Percentiles rank a stretch among this genome's conserved stretches.
Conservation (phyloP, 1,140 invertebrate species). For the Anadara kagoshimensis region DNA sequence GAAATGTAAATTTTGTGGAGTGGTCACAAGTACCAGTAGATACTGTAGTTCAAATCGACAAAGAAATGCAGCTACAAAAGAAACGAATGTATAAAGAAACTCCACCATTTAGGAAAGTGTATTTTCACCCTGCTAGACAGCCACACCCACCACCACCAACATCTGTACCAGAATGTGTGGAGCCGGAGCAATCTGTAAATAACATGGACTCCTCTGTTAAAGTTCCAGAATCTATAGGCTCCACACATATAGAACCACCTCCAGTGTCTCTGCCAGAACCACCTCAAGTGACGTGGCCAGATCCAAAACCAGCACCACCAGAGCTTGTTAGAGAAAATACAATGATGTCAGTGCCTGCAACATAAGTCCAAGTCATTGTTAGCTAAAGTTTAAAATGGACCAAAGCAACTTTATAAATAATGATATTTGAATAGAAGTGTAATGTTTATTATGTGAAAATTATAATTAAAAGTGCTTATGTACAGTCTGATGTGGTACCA, state of each 20-base stretch:
- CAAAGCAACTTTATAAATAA: too few species aligned
- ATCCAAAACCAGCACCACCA: background rate
- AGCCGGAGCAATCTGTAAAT: too few species aligned
- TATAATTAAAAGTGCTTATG: too few species aligned
- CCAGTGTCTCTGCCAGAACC: background rate
- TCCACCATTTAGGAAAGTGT: slow-evolving; percentile 49
- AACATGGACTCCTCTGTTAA: too few species aligned
- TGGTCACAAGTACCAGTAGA: slow-evolving; percentile 52
- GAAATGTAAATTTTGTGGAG: slow-evolving; percentile 54
- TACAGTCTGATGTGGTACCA: too few species aligned
- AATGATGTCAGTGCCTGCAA: too few species aligned
- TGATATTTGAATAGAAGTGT: too few species aligned
- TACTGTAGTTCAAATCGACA: slow-evolving; percentile 40
- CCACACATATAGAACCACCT: background rate
- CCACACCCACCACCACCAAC: slow-evolving; percentile 2
- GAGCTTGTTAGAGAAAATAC: too few species aligned
- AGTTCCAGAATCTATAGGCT: too few species aligned
- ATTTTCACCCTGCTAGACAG: slow-evolving; percentile 25
- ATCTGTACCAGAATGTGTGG: background rate
- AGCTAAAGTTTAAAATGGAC: too few species aligned
- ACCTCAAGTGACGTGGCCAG: background rate
- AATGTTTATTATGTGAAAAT: too few species aligned
- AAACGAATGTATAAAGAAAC: slow-evolving; percentile 57
- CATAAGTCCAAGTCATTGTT: too few species aligned
- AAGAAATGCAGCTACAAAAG: slow-evolving; percentile 60